Base-by-base conservation (phyloP, 2,113 vertebrate genomes). In the Ageneiosus marmoratus region DNA sequence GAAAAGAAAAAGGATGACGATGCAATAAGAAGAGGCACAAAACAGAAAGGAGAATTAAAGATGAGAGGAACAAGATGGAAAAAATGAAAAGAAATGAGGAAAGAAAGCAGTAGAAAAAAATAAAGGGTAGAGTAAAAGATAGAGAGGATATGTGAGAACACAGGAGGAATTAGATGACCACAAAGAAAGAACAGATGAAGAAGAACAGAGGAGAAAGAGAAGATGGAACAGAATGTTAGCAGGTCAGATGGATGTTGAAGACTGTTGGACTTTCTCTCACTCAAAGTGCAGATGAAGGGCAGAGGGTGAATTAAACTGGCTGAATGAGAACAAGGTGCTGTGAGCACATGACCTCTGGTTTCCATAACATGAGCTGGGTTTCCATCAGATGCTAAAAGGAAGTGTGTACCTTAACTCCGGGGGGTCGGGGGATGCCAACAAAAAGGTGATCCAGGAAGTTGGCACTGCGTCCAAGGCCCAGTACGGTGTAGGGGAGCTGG, bases 381-480 rank as follows among this genome's bases (percentile, higher is more conserved):
- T 46, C 63, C 0, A 41, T 65, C 70, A 46, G 74, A 29, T 37
- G 58, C 8, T 76, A 37, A 53, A 55, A 55, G 18, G 8, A 55
- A 50, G 2, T 65, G 37, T 37, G 67, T 75, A 97, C 98, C 94
- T 92, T 96, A 86, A 95, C 94, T 89, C 96, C 96, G 0, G 91
- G 80, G 37, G 95, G 95, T 37, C 95, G 95, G 58, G 98, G 98
- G 87, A 99, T 99, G 80, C 98, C 98, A 18, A 99, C 98, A 3
- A 91, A 97, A 34, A 99, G 91, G 89, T 98, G 98, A 87, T 99
- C 97, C 0, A 99, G 95, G 92, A 99, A 99, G 91, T 99, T 99
- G 79, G 98, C 97, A 15, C 98, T 99, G 63, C 97, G 96, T 29
- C 97, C 97, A 77, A 99, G 90, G 46, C 98, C 98, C 46, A 99